phyloP scores from a whole-genome alignment of 1,140 invertebrate genomes.

The Harlomillsia oculata region DNA sequence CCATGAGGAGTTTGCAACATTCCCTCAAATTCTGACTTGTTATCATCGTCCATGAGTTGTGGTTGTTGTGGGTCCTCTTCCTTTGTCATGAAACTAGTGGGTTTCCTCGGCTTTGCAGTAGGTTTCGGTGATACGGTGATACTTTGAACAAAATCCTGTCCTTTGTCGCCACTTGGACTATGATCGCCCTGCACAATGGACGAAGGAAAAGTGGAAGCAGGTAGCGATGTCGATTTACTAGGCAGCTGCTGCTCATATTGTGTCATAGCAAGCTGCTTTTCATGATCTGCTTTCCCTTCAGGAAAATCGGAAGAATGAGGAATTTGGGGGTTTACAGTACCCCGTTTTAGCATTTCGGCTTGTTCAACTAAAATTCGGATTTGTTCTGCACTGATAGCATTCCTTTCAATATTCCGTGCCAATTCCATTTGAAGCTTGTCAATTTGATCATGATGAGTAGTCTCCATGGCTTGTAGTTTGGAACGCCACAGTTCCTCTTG shows the following conservation, averaged over 20 bases:
- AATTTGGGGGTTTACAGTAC: slow-evolving; percentile 2
- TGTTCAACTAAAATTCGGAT: no score
- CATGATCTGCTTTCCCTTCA: neutral
- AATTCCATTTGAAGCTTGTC: slow-evolving; percentile 18
- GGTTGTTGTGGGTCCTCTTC: neutral
- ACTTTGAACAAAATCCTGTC: no score
- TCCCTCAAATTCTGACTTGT: neutral
- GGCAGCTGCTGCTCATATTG: neutral
- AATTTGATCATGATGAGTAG: slow-evolving; percentile 17
- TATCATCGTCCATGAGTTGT: neutral
- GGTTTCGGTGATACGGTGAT: neutral
- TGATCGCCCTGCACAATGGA: no score
- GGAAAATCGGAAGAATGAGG: neutral
- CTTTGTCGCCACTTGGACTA: neutral
- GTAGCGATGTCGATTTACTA: neutral
- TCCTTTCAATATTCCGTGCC: neutral
- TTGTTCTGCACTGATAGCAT: no score
- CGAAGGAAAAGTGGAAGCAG: no score
- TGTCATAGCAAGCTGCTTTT: neutral
- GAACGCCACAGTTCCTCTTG: slow-evolving; percentile 28
- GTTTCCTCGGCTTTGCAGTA: neutral
- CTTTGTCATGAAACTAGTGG: no score
- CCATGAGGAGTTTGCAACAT: neutral
- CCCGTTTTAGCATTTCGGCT: neutral
- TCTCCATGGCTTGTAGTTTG: slow-evolving; percentile 11